Evolutionary conservation across 2,888 invertebrate species (phyloP).

Genomic region (Hybos culiciformis): DNA sequence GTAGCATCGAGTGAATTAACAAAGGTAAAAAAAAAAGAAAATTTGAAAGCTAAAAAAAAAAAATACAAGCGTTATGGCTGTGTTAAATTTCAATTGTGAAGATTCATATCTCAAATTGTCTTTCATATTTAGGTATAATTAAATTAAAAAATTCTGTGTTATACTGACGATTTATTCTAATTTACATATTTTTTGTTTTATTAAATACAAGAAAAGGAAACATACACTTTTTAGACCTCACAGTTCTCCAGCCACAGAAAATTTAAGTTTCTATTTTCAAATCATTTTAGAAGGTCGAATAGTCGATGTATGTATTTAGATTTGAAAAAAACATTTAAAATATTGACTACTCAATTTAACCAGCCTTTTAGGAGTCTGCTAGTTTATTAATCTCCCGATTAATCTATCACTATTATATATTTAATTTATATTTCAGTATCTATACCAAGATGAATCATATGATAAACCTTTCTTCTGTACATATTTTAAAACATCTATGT

Average conservation of each 20-base stretch:
- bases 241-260: not conserved
- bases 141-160: not conserved
- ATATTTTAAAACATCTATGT: constrained; percentile 88
- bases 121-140: not conserved
- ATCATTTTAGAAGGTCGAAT: not conserved
- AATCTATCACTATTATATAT: constrained; percentile 2
- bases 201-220: too few species aligned
- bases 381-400: too few species aligned
- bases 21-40: constrained; percentile 47
- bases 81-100: not conserved
- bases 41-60: not conserved
- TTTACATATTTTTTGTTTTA: too few species aligned
- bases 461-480: constrained; percentile 93
- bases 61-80: not conserved
- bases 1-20: constrained; percentile 90
- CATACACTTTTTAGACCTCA: too few species aligned
- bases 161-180: not conserved
- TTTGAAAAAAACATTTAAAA: not conserved
- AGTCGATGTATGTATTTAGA: not conserved
- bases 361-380: too few species aligned
- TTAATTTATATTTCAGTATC: constrained; percentile 50
- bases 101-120: not conserved
- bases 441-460: constrained; percentile 70
- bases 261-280: not conserved
- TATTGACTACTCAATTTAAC: too few species aligned